Percentiles rank a stretch among this genome's conserved stretches.
These are phyloP conservation scores for Porites lobata DNA, from an alignment of 92 coral and sea anemone genomes.

Conservation along the genomic window DNA sequence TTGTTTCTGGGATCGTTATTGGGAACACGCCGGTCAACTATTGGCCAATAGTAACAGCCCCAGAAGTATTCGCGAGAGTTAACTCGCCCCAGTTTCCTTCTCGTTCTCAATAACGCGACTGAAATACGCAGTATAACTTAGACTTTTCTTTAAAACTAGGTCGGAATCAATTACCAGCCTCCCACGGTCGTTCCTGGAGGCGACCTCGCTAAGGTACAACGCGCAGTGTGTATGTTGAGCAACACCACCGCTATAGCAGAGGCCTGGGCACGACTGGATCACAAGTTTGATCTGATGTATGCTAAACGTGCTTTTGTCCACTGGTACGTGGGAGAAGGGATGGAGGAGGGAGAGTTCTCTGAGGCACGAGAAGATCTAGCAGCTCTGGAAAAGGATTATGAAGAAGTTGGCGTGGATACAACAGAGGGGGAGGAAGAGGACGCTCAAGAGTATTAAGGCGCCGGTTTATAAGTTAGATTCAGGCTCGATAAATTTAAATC, in stretches of 20 bases:
- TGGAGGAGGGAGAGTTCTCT: slow-evolving; percentile 99
- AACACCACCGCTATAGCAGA: slow-evolving; percentile 97
- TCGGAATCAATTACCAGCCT: slow-evolving; percentile 88
- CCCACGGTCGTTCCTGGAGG: slow-evolving; percentile 95
- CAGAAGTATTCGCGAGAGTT: no score
- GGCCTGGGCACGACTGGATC: slow-evolving; percentile 97
- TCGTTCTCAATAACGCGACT: no score
- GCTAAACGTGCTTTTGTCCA: slow-evolving; percentile 98
- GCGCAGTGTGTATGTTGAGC: slow-evolving; percentile 94
- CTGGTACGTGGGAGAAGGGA: slow-evolving; percentile 98
- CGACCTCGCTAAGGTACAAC: slow-evolving; percentile 94
- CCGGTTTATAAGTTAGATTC: neutral
- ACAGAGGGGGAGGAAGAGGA: slow-evolving; percentile 54
- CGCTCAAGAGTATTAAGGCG: slow-evolving; percentile 61
- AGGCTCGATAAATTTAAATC: neutral
- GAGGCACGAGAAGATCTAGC: slow-evolving; percentile 99
- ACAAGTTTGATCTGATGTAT: slow-evolving; percentile 96
- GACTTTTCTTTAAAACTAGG: slow-evolving; percentile 16
- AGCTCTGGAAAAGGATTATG: slow-evolving; percentile 96
- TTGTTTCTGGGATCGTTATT: no score
- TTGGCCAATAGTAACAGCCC: no score
- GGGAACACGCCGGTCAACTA: no score
- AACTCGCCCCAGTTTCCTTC: no score
- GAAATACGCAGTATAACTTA: neutral
- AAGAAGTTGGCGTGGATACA: slow-evolving; percentile 90